Evolutionary conservation across 37 sponge, comb jelly and placozoan species (phyloP).

Genomic region (Cladorhizidae sp.): DNA sequence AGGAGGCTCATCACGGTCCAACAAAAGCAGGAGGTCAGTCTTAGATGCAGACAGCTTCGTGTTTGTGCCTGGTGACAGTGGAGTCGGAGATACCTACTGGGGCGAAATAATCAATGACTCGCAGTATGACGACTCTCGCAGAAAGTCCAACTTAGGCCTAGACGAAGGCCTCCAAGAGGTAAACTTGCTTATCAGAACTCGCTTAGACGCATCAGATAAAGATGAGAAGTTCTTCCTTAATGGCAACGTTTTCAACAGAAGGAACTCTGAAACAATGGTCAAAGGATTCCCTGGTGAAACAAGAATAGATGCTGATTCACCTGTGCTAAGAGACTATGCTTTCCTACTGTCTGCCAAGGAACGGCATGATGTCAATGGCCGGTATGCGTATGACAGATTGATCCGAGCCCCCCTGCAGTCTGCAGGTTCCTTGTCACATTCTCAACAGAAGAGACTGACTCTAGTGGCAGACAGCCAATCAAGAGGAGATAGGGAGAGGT

Average conservation of each 20-base stretch:
- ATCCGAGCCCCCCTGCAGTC: slow-evolving; percentile 1
- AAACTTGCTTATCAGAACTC: slow-evolving; percentile 13
- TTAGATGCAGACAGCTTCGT: slow-evolving; percentile 61
- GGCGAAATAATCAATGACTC: slow-evolving; percentile 34
- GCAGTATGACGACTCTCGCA: neutral
- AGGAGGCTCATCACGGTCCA: neutral
- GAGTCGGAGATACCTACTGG: slow-evolving; percentile 20
- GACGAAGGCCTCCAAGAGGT: slow-evolving; percentile 10
- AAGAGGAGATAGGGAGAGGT: no score
- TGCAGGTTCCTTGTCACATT: neutral
- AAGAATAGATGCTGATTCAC: slow-evolving; percentile 30
- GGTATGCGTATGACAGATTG: slow-evolving; percentile 31
- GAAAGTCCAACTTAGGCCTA: slow-evolving; percentile 19
- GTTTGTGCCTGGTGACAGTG: slow-evolving; percentile 46
- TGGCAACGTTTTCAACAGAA: slow-evolving; percentile 12
- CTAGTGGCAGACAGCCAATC: neutral
- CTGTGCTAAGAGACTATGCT: slow-evolving; percentile 19
- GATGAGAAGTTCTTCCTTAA: neutral
- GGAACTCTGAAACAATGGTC: slow-evolving; percentile 41
- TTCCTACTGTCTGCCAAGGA: slow-evolving; percentile 10
- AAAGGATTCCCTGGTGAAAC: slow-evolving; percentile 1
- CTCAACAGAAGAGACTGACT: neutral
- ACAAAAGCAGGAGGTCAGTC: slow-evolving; percentile 3
- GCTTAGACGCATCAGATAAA: neutral
- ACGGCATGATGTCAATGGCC: slow-evolving; percentile 12